These are phyloP conservation scores for Hirtodrosophila duncani DNA, from an alignment of 2,888 invertebrate genomes.

Conservation along the genomic window DNA sequence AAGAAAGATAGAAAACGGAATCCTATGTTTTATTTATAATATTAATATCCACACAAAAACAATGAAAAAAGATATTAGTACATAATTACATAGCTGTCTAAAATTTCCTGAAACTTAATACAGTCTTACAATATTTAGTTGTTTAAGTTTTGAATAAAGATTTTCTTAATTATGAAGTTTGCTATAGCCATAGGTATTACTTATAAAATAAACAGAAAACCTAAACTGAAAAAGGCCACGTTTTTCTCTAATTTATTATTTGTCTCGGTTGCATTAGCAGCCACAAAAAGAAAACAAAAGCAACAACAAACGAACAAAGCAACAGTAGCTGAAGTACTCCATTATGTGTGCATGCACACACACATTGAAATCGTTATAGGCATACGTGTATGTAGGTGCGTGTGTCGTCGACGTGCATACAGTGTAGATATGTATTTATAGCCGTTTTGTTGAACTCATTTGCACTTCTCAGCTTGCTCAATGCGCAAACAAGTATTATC, in stretches of 20 bases:
- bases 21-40: slow-evolving; percentile 36
- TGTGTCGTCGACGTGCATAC: slow-evolving; percentile 3
- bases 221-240: slow-evolving; percentile 18
- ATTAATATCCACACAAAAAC: slow-evolving; percentile 36
- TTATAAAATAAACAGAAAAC: slow-evolving; percentile 37
- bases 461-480: slow-evolving; percentile 46
- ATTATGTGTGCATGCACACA: not conserved
- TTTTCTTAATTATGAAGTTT: slow-evolving; percentile 64
- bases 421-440: slow-evolving; percentile 44
- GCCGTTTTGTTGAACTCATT: slow-evolving; percentile 67
- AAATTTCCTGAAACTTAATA: slow-evolving; percentile 53
- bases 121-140: slow-evolving; percentile 61
- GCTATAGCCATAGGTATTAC: slow-evolving; percentile 32
- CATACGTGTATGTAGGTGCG: not conserved
- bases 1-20: slow-evolving; percentile 10
- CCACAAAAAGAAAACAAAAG: no score
- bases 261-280: no score
- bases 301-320: not conserved
- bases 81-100: slow-evolving; percentile 20
- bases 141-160: slow-evolving; percentile 51
- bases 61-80: slow-evolving; percentile 23
- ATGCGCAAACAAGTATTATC: slow-evolving; percentile 27
- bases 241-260: not conserved
- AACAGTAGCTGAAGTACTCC: no score
- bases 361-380: not conserved